phyloP scores from a whole-genome alignment of 2,888 invertebrate species.

The Antheraea yamamai region DNA sequence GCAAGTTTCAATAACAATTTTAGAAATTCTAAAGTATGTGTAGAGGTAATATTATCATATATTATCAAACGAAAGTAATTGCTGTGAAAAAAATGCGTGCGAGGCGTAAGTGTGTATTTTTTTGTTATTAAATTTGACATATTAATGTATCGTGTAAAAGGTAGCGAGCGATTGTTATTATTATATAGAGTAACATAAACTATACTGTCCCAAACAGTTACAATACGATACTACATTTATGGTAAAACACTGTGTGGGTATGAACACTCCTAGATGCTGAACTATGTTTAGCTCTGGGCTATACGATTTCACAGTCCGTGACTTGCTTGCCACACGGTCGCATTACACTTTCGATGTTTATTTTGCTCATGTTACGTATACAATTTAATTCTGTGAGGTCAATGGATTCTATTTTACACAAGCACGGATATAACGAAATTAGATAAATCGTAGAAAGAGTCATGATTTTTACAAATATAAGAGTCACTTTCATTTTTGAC shows the following conservation, averaged over 20 bases:
- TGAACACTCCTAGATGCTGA: conserved; percentile 16
- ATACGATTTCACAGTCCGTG: conserved; percentile 42
- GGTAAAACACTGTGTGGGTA: neutral
- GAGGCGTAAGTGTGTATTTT: too few relatives aligned
- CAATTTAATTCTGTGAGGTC: neutral
- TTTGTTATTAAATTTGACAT: too few relatives aligned
- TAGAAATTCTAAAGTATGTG: too few relatives aligned
- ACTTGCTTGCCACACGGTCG: conserved; percentile 40
- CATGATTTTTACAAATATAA: too few relatives aligned
- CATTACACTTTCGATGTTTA: conserved; percentile 46
- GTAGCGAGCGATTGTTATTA: too few relatives aligned
- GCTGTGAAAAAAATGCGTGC: too few relatives aligned
- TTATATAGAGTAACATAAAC: too few relatives aligned
- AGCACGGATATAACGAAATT: neutral
- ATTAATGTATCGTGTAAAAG: too few relatives aligned
- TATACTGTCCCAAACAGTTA: neutral
- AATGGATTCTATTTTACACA: neutral
- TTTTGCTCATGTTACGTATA: conserved; percentile 37
- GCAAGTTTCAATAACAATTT: too few relatives aligned
- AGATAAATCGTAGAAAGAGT: too few relatives aligned
- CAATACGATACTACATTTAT: neutral
- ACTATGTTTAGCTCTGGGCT: conserved; percentile 19
- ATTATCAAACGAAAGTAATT: too few relatives aligned
- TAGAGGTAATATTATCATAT: too few relatives aligned
- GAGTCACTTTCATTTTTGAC: neutral